These are phyloP conservation scores for Diplodus puntazzo DNA, from an alignment of 2,797 vertebrate species.

Conservation along the genomic window DNA sequence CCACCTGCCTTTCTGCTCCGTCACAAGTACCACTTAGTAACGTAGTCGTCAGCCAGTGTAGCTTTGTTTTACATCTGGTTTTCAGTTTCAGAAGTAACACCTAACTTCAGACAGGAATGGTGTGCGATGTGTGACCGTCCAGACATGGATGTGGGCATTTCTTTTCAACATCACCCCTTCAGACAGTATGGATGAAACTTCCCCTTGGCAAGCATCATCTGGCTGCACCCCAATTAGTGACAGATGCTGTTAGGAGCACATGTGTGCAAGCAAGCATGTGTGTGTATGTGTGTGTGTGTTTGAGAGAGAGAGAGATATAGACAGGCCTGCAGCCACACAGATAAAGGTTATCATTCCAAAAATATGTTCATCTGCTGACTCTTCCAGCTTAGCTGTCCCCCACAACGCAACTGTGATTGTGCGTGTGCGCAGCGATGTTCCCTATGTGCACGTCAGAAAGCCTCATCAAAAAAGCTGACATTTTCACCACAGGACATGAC, in stretches of 20 bases:
- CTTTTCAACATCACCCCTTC: conserved; percentile 60
- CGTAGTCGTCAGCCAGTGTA: conserved; percentile 1
- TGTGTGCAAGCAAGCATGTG: conserved; percentile 29
- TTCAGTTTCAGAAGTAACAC: conserved; percentile 38
- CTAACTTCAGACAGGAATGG: conserved; percentile 25
- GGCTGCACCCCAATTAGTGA: conserved; percentile 76
- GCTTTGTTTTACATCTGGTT: conserved; percentile 49
- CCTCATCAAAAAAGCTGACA: conserved; percentile 68
- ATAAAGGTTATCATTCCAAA: conserved; percentile 82
- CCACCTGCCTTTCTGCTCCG: conserved; percentile 40
- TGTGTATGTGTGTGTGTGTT: background rate
- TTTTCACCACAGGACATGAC: conserved; percentile 57
- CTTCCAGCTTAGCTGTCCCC: conserved; percentile 47
- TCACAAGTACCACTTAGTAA: conserved; percentile 27
- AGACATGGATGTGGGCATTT: conserved; percentile 27
- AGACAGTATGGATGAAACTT: conserved; percentile 58
- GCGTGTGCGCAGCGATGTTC: conserved; percentile 17
- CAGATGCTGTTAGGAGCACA: conserved; percentile 65
- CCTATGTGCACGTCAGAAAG: conserved; percentile 53
- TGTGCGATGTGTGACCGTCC: background rate
- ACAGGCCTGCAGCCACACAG: conserved; percentile 60
- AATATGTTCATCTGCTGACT: conserved; percentile 73
- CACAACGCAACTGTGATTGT: conserved; percentile 36
- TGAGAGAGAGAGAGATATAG: conserved; percentile 34
- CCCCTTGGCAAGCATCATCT: conserved; percentile 67